Evolutionary conservation across 1,140 invertebrate species (phyloP), one percentile per base, ranked within the genome.

Genomic region (Hydropsyche tenuis): DNA sequence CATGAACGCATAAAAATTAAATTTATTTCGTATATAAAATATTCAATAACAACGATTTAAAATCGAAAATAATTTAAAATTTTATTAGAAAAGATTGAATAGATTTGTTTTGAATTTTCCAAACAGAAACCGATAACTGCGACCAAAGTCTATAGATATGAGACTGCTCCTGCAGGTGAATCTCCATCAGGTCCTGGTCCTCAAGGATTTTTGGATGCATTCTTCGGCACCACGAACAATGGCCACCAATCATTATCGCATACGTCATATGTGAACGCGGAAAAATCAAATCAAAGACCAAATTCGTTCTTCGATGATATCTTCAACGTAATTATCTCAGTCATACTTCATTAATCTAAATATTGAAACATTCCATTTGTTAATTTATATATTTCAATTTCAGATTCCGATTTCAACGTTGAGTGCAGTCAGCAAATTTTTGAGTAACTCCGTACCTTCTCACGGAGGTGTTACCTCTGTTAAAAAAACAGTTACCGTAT

Each of bases 381-480:
- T 25, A 1, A 60, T 60, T 4, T 25, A 60, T 60, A 37, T 60
- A 25, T 60, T 23, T 9, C 0, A 9, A 14, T 73, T 75, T 30
- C 62, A 77, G 76, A 77, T 77, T 25, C 76, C 76, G 5, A 77
- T 77, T 25, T 77, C 76, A 4, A 68, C 76, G 9, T 37, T 77
- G 22, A 43, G 43, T 14, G 76, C 76, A 1, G 76, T 77, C 18
- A 77, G 72, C 63, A 69, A 69, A 63, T 75, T 77, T 48, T 68
- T 77, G 66, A 73, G 37, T 42, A 77, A 77, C 68, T 22, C 51
- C 20, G 72, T 66, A 7, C 37, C 46, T 0, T 30, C 56, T 70
- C 11, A 75, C 46, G 20, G 11, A 45, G 4, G 42, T 30, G 4
- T 18, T 72, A 7, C 63, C 48, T 25, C 9, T n/a, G 48, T 70